Conservation (phyloP, 2,113 vertebrate genomes). For the Thunnus thynnus region DNA sequence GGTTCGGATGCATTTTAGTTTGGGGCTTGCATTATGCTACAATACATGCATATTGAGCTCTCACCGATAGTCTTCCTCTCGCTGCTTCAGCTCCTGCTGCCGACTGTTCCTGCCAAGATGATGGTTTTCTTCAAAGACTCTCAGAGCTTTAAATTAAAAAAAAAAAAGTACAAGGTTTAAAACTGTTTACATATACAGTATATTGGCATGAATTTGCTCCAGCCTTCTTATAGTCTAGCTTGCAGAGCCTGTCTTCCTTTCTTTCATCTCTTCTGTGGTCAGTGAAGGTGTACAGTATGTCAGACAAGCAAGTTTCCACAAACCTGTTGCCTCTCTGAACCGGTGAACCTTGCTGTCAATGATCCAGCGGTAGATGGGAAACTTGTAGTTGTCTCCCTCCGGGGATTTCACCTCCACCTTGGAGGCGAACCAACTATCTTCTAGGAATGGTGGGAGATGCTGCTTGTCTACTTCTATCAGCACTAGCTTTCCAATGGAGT, state of each 20-base stretch:
- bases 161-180: neutral
- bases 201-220: neutral
- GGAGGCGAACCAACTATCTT: conserved; percentile 70
- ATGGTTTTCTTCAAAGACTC: conserved; percentile 49
- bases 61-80: conserved; percentile 53
- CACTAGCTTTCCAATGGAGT: conserved; percentile 66
- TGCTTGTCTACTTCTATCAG: conserved; percentile 71
- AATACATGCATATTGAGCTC: neutral
- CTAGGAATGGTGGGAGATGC: neutral
- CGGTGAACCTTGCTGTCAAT: conserved; percentile 31
- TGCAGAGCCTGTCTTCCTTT: neutral
- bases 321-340: conserved; percentile 75
- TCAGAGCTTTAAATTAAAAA: conserved; percentile 46
- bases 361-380: conserved; percentile 78
- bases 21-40: neutral
- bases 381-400: conserved; percentile 52
- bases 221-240: neutral
- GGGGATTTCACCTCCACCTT: conserved; percentile 68
- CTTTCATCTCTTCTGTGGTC: neutral
- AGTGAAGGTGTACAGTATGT: neutral
- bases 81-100: conserved; percentile 39
- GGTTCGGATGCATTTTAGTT: neutral
- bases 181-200: neutral
- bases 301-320: conserved; percentile 8
- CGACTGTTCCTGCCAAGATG: conserved; percentile 20